These are phyloP conservation scores for Scaptomyza graminum DNA, from an alignment of 1,140 invertebrate genomes.

Conservation along the genomic window DNA sequence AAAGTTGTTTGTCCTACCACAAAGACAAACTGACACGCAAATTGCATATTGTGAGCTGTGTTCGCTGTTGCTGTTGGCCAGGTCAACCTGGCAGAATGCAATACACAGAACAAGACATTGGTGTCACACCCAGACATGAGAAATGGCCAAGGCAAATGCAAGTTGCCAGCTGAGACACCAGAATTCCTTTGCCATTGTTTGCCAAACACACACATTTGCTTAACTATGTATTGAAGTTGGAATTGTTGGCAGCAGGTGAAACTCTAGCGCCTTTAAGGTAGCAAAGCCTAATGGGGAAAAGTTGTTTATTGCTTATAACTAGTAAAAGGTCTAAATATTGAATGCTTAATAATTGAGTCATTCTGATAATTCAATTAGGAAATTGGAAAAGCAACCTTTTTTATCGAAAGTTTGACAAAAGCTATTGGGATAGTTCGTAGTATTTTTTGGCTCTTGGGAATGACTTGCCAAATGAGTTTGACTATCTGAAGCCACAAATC, in stretches of 20 bases:
- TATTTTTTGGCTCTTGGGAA: not conserved
- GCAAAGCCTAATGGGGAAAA: not conserved
- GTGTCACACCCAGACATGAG: constrained; percentile 5
- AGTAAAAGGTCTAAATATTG: constrained; percentile 8
- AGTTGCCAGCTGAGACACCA: constrained; percentile 37
- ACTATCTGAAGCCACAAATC: constrained; percentile 7
- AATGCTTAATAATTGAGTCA: not conserved
- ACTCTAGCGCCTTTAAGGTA: constrained; percentile 5
- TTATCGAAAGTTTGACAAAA: constrained; percentile 1
- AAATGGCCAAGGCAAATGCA: constrained; percentile 2
- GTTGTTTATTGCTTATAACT: constrained; percentile 4
- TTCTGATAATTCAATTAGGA: not conserved
- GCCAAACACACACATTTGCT: constrained; percentile 20
- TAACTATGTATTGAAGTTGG: not conserved
- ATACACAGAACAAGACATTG: constrained; percentile 9
- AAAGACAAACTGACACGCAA: constrained; percentile 41
- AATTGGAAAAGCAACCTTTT: not conserved
- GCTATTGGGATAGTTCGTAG: not conserved
- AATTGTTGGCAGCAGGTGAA: constrained; percentile 12
- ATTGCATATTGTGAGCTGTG: constrained; percentile 4
- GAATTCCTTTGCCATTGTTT: constrained; percentile 51
- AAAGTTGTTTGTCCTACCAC: constrained; percentile 24
- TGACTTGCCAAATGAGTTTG: constrained; percentile 21
- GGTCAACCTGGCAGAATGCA: constrained; percentile 34
- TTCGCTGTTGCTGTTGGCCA: not conserved